A percentile compares a stretch with the other conserved stretches of the same genome.
Evolutionary conservation across 2,888 invertebrate species (phyloP).

Genomic region (Torymus tubicola): DNA sequence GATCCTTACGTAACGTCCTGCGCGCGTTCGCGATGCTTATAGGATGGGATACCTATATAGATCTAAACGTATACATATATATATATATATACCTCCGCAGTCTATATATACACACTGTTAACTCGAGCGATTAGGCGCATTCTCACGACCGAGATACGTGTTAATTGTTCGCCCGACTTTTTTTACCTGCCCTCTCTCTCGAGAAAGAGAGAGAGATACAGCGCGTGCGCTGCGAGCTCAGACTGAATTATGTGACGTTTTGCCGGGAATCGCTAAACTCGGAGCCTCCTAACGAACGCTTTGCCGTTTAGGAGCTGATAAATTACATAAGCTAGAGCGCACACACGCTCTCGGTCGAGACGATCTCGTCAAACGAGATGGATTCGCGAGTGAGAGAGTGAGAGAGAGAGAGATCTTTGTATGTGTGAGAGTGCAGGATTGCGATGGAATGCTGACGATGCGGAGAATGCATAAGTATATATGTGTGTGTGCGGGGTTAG

Average conservation of each 20-base stretch:
- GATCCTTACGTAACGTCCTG: conserved; percentile 58
- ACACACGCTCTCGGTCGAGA: background rate
- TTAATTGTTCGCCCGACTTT: conserved; percentile 53
- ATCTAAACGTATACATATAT: too few relatives aligned
- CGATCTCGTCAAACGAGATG: conserved; percentile 24
- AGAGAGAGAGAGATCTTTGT: too few relatives aligned
- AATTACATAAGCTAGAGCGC: conserved; percentile 5
- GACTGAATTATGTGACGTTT: conserved; percentile 12
- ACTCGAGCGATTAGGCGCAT: conserved; percentile 53
- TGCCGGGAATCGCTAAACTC: background rate
- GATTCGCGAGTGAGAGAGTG: too few relatives aligned
- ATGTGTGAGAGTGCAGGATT: too few relatives aligned
- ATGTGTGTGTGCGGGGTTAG: background rate
- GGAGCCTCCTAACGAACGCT: too few relatives aligned
- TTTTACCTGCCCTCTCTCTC: background rate
- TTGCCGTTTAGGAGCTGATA: conserved; percentile 3
- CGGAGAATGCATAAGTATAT: background rate
- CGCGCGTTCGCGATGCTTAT: conserved; percentile 27
- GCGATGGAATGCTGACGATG: conserved; percentile 1
- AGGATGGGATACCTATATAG: conserved; percentile 12
- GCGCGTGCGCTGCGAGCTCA: background rate
- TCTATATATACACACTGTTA: background rate
- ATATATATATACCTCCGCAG: too few relatives aligned
- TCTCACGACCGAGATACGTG: conserved; percentile 57
- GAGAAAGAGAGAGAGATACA: conserved; percentile 31